Percentiles rank a stretch among this genome's conserved stretches.
These are phyloP conservation scores for Rallus crepitans DNA, from an alignment of 2,797 vertebrate species.

Conservation along the genomic window DNA sequence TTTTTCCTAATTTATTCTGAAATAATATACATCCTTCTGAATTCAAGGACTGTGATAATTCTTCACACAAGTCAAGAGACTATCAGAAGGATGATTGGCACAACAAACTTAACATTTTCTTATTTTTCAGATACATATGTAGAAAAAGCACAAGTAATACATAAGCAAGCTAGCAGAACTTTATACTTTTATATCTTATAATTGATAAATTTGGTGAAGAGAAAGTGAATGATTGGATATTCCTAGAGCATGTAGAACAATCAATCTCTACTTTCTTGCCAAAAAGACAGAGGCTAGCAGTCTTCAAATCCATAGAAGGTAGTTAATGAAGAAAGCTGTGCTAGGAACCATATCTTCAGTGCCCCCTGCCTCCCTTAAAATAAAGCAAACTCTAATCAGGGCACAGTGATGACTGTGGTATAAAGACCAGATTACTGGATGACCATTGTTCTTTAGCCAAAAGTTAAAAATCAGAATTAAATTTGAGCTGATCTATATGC, in stretches of 20 bases:
- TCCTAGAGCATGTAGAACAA: not conserved
- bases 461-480: not conserved
- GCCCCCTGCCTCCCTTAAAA: not conserved
- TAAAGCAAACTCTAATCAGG: not conserved
- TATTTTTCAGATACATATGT: not conserved
- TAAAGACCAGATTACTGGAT: not conserved
- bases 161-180: not conserved
- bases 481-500: not conserved
- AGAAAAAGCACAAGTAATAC: not conserved
- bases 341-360: not conserved
- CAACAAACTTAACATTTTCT: not conserved
- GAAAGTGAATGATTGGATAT: not conserved
- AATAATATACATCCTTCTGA: not conserved
- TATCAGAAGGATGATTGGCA: not conserved
- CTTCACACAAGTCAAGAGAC: not conserved
- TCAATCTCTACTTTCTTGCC: not conserved
- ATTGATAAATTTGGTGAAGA: not conserved
- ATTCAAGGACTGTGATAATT: not conserved
- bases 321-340: not conserved
- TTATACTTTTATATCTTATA: not conserved
- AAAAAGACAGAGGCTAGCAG: not conserved
- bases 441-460: not conserved
- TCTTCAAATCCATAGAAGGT: not conserved
- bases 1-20: not conserved
- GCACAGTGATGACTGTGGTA: accelerated